These are phyloP conservation scores for Apis mellifera DNA, from an alignment of 1,140 invertebrate genomes.

Conservation along the genomic window Amel_HAv3.1 CM009931.2:10451001-10451500, in stretches of 20 bases:
- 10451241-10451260: conserved; percentile 1
- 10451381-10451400: conserved; percentile 23
- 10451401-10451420: conserved; percentile 56
- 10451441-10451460: conserved; percentile 53
- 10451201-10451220: conserved; percentile 45
- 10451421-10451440: conserved; percentile 54
- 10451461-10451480: conserved; percentile 50
- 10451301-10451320: background rate
- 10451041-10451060: no score
- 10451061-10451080: background rate
- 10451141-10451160: background rate
- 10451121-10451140: background rate
- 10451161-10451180: background rate
- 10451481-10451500: conserved; percentile 18
- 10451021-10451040: no score
- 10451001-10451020: no score
- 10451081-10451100: background rate
- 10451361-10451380: background rate
- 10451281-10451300: no score
- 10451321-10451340: background rate
- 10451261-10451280: no score
- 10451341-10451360: background rate
- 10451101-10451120: background rate
- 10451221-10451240: background rate
- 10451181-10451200: background rate